These are phyloP conservation scores for Pseudochirops corinnae DNA, from an alignment of 2,797 vertebrate genomes.

Conservation along the genomic window DNA sequence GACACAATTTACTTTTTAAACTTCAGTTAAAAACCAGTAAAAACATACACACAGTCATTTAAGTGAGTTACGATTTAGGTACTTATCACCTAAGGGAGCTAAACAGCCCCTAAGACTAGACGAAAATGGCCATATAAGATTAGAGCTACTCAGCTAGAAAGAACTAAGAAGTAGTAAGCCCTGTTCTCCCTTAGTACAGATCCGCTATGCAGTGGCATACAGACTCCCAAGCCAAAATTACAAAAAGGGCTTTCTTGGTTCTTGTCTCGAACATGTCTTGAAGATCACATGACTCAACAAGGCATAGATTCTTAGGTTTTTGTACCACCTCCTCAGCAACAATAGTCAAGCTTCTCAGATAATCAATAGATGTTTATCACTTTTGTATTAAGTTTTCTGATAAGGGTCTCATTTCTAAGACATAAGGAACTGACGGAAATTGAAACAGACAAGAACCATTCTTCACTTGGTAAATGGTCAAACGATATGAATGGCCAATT, in stretches of 20 bases:
- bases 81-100: not conserved
- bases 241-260: not conserved
- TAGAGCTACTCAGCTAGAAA: not conserved
- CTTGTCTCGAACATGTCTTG: not conserved
- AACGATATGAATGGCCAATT: not conserved
- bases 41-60: not conserved
- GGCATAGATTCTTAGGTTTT: not conserved
- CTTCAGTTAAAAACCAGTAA: not conserved
- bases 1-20: not conserved
- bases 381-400: not conserved
- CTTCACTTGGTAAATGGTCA: not conserved
- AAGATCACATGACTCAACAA: not conserved
- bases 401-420: not conserved
- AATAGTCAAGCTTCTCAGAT: not conserved
- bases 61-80: not conserved
- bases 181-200: not conserved
- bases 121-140: not conserved
- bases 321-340: not conserved
- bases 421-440: not conserved
- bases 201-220: not conserved
- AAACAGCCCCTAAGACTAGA: not conserved
- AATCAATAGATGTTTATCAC: not conserved
- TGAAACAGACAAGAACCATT: not conserved
- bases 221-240: not conserved
- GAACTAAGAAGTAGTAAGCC: too few relatives aligned